Conservation (phyloP, 2,113 vertebrate genomes). For the Xenopus borealis region DNA sequence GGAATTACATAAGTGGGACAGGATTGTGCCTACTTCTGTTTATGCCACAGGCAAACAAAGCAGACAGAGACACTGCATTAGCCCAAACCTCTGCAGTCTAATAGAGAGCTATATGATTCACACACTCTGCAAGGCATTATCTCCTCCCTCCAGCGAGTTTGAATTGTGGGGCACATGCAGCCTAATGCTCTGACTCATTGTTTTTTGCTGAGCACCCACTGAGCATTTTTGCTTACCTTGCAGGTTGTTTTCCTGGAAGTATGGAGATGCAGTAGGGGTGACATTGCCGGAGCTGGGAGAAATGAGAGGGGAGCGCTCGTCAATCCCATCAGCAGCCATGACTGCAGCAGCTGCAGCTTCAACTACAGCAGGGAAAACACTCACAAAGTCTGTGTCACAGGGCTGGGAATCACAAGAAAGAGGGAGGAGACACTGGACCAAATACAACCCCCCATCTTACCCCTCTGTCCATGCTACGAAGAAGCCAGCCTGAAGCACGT, state of each 20-base stretch:
- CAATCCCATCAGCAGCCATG: constrained; percentile 77
- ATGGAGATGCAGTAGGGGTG: constrained; percentile 85
- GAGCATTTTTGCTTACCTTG: constrained; percentile 74
- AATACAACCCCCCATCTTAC: constrained; percentile 11
- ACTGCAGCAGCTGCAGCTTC: constrained; percentile 51
- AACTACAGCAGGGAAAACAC: constrained; percentile 32
- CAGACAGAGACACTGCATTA: neutral
- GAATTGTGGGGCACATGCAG: constrained; percentile 13
- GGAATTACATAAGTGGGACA: neutral
- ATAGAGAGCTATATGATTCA: neutral
- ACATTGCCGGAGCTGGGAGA: constrained; percentile 82
- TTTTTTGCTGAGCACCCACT: neutral
- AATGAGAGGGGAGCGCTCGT: constrained; percentile 90
- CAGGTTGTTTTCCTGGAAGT: constrained; percentile 80
- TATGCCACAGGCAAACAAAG: constrained; percentile 30
- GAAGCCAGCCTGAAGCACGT: too few relatives aligned
- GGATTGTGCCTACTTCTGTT: neutral
- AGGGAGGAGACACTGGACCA: constrained; percentile 37
- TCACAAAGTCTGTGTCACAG: constrained; percentile 51
- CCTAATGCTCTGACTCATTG: neutral
- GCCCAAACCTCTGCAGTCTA: constrained; percentile 19
- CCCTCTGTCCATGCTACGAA: too few relatives aligned
- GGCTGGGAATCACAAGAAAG: constrained; percentile 44
- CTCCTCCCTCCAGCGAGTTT: constrained; percentile 28
- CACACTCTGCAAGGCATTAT: constrained; percentile 6